Base-by-base conservation (phyloP, 2,888 invertebrate genomes). In the Stratiomys singularior region DNA sequence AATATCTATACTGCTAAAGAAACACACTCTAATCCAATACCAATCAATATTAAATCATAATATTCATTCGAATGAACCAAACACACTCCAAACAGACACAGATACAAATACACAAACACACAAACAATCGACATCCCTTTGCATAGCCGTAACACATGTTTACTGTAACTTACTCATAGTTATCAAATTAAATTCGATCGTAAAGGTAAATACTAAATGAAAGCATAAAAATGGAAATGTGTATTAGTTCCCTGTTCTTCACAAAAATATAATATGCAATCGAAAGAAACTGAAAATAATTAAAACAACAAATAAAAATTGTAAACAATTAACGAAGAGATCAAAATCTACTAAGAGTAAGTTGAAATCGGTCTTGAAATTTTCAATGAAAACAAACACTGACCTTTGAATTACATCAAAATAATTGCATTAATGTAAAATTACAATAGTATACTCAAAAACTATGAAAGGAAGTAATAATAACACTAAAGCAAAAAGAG, bases 391-490 rank as follows among this genome's bases (percentile, higher is more conserved):
- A 66, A 66, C 18, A 66, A 66, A 46, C 47, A 69, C 69, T 69
- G 69, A 69, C 21, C 46, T 69, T 69, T 46, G 25, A 69, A 69
- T 69, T 69, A 69, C 69, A 69, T 47, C 47, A 69, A n/a, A 28
- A 69, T 69, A 69, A 47, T 47, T 47, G 47, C 69, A 47, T 74
- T n/a, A 74, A 30, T 74, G 74, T 74, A 74, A 74, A 60, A 74
- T 74, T 74, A 74, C 74, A 74, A 74, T 74, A 74, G 58, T 74
- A 74, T 74, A 74, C 74, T 58, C 60, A 60, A 23, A 13, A 58
- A 60, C 44, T n/a, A n/a, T n/a, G n/a, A n/a, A 74, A 23, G 30
- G 30, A 58, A 60, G 37, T 9, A 44, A 58, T 52, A 27, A 44
- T 37, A 5, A 37, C 3, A 52, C 47, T 46, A 72, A n/a, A 60